Conservation (phyloP, 1,140 invertebrate species). For the Bombus balteatus region DNA sequence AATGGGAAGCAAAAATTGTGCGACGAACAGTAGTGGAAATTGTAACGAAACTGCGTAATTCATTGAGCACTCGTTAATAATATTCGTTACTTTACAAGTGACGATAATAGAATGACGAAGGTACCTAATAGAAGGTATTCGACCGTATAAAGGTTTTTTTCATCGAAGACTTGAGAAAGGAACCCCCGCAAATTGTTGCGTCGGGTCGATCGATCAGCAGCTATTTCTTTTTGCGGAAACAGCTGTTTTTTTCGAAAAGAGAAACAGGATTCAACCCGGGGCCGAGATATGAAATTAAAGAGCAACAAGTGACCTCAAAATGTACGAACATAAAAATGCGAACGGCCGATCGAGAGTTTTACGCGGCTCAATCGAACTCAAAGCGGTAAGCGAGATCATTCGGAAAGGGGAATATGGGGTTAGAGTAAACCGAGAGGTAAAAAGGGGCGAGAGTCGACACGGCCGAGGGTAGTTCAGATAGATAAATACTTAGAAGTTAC, state of each 20-base stretch:
- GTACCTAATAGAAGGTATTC: neutral
- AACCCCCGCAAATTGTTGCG: neutral
- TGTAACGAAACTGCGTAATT: neutral
- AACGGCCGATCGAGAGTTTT: constrained; percentile 80
- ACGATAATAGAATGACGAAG: neutral
- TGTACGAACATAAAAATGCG: constrained; percentile 77
- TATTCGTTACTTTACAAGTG: neutral
- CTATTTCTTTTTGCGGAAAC: neutral
- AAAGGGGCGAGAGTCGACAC: constrained; percentile 48
- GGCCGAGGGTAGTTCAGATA: constrained; percentile 18
- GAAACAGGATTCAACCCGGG: neutral
- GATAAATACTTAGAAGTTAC: constrained; percentile 45
- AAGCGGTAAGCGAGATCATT: constrained; percentile 68
- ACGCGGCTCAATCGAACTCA: constrained; percentile 71
- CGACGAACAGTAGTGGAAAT: neutral
- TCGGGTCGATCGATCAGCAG: neutral
- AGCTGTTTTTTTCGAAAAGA: constrained; percentile 19
- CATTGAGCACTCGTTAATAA: constrained; percentile 8
- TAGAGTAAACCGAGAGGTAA: constrained; percentile 62
- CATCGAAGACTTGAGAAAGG: neutral
- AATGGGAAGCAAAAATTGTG: constrained; percentile 13
- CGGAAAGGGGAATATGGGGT: constrained; percentile 73
- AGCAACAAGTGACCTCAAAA: constrained; percentile 82
- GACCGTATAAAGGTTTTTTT: neutral
- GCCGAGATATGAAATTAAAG: constrained; percentile 75